Percentiles rank a stretch among this genome's conserved stretches.
These are phyloP conservation scores for Actinia tenebrosa DNA, from an alignment of 64 coral and sea anemone genomes.

Conservation along the genomic window DNA sequence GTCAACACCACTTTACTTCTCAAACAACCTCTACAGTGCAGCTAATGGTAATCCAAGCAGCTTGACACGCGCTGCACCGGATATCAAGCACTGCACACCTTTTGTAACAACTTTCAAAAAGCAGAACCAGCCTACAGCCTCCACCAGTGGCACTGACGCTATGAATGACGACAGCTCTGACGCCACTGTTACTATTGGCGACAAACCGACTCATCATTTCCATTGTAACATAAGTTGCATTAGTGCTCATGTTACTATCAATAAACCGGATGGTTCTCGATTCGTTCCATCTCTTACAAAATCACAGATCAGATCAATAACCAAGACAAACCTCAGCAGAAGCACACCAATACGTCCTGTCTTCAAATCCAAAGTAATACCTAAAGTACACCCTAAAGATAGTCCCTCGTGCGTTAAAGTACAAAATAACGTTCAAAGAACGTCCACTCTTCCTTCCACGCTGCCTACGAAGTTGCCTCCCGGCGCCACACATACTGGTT, in stretches of 20 bases:
- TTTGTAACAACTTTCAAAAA: slow-evolving; percentile 18
- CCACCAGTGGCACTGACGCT: neutral
- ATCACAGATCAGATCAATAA: neutral
- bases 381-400: neutral
- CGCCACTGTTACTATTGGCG: too few relatives aligned
- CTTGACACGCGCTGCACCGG: slow-evolving; percentile 41
- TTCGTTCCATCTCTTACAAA: slow-evolving; percentile 4
- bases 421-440: neutral
- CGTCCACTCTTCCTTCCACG: neutral
- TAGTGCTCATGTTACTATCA: neutral
- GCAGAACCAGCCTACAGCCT: neutral
- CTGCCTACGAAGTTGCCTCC: neutral
- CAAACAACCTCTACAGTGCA: slow-evolving; percentile 48
- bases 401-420: neutral
- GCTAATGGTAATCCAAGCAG: slow-evolving; percentile 37
- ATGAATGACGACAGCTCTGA: neutral
- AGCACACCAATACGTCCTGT: neutral
- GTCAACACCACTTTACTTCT: slow-evolving; percentile 52
- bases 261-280: neutral
- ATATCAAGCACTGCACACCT: slow-evolving; percentile 53
- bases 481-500: neutral
- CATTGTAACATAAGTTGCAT: neutral
- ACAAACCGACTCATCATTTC: neutral
- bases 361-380: neutral
- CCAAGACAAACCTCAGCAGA: neutral